Evolutionary conservation across 30 jellyfish, hydroid and myxozoan species (phyloP).

Genomic region (Pseudorhiza aurosa): DNA sequence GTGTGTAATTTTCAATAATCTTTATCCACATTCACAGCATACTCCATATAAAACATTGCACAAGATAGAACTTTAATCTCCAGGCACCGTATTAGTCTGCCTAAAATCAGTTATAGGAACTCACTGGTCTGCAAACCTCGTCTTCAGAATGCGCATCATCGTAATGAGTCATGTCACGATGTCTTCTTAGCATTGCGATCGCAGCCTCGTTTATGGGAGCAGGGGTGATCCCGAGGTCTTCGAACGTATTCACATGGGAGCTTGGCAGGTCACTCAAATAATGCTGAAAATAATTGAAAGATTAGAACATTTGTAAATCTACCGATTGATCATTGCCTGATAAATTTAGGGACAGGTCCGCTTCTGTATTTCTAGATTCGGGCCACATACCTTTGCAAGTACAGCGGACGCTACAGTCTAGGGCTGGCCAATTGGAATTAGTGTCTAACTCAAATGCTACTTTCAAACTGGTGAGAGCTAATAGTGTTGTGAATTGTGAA

Average conservation of each 20-base stretch:
- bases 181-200: constrained; percentile 84
- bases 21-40: not conserved
- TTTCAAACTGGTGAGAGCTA: no score
- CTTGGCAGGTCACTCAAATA: constrained; percentile 66
- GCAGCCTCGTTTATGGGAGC: constrained; percentile 85
- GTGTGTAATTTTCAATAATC: not conserved
- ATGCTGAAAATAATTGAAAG: constrained; percentile 63
- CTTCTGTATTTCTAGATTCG: no score
- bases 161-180: constrained; percentile 74
- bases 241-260: constrained; percentile 68
- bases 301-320: no score
- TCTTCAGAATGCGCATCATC: constrained; percentile 75
- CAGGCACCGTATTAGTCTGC: not conserved
- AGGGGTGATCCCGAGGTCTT: constrained; percentile 91
- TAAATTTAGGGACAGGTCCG: no score
- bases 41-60: not conserved
- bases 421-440: no score
- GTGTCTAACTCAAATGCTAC: no score
- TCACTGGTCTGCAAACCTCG: constrained; percentile 79
- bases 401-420: no score
- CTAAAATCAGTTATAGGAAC: constrained; percentile 49
- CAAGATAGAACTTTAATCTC: not conserved
- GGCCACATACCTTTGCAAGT: no score
- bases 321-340: no score
- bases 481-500: no score